phyloP scores from a whole-genome alignment of 2,113 vertebrate species.

The Oreochromis niloticus region DNA sequence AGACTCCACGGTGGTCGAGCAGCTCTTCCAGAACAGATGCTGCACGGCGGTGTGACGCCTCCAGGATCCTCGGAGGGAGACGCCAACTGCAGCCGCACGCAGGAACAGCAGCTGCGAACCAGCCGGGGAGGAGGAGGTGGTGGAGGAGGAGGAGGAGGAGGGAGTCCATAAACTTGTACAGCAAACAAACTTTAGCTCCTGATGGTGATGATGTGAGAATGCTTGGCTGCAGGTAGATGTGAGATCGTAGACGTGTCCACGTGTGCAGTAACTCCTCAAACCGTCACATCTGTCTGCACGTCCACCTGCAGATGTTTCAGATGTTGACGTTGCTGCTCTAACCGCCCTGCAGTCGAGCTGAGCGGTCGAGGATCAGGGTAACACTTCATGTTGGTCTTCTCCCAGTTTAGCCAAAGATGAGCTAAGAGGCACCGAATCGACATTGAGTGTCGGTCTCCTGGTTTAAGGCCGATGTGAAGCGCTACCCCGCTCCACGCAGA shows the following conservation, averaged over 20 bases:
- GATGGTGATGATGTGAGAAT: background rate
- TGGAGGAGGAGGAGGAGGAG: background rate
- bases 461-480: background rate
- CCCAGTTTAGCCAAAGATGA: background rate
- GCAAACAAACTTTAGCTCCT: conserved; percentile 17
- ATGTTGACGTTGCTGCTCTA: background rate
- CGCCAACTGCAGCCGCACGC: background rate
- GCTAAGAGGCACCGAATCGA: background rate
- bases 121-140: background rate
- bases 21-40: conserved; percentile 86
- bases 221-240: background rate
- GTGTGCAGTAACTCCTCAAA: background rate
- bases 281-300: background rate
- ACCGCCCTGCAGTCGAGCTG: background rate
- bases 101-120: background rate
- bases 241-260: background rate
- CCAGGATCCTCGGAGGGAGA: background rate
- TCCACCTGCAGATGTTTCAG: background rate
- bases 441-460: background rate
- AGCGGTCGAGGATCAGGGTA: background rate
- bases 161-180: background rate
- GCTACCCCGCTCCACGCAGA: background rate
- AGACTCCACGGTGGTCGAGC: conserved; percentile 81
- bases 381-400: background rate
- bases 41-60: conserved; percentile 69